A percentile compares a stretch with the other conserved stretches of the same genome.
Conservation (phyloP, 2,797 vertebrate genomes). For the Trematomus bernacchii region DNA sequence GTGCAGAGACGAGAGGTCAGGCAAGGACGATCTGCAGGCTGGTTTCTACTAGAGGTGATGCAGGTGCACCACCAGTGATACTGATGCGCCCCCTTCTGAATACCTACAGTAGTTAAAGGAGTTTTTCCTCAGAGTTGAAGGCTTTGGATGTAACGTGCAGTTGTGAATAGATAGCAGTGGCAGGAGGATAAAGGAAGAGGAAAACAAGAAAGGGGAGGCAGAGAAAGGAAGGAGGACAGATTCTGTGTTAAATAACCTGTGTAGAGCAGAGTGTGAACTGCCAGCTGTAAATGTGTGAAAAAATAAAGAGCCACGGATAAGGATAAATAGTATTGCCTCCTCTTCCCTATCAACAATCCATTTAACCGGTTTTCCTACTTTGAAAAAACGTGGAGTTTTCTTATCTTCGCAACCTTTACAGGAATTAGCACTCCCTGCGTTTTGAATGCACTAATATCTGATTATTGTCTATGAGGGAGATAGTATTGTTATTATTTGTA, state of each 20-base stretch:
- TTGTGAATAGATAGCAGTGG: slow-evolving; percentile 65
- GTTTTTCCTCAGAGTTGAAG: background rate
- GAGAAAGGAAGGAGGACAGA: background rate
- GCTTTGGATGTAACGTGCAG: slow-evolving; percentile 36
- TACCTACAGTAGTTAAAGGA: background rate
- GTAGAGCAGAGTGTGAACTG: background rate
- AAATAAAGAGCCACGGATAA: background rate
- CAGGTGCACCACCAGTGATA: background rate
- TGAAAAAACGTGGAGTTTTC: background rate
- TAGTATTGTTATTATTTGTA: too few relatives aligned
- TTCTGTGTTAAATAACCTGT: background rate
- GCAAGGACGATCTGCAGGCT: too few relatives aligned
- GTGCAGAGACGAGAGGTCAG: background rate
- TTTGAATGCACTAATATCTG: background rate
- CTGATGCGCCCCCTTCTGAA: slow-evolving; percentile 7
- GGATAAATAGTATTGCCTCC: too few relatives aligned
- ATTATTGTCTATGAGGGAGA: too few relatives aligned
- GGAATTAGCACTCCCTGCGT: background rate
- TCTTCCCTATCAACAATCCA: background rate
- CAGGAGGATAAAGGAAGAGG: background rate
- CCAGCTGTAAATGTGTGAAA: slow-evolving; percentile 7
- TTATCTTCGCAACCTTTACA: background rate
- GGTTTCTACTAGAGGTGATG: background rate
- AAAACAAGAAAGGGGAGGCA: background rate
- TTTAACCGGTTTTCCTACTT: background rate